phyloP scores from a whole-genome alignment of 1,140 invertebrate species.

The Leptinotarsa lineolata region DNA sequence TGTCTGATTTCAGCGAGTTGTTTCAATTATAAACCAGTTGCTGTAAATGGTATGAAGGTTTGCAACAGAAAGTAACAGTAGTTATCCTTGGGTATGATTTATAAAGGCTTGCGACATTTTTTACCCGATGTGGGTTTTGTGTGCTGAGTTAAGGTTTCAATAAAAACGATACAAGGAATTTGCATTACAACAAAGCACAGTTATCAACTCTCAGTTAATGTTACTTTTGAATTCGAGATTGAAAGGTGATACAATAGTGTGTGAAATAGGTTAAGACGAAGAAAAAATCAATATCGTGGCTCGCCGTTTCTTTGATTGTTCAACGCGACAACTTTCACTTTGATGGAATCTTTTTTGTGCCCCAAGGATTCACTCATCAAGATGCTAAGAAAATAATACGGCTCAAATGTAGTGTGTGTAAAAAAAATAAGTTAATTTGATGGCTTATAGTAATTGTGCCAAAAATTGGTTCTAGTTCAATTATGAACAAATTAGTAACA shows the following conservation, averaged over 20 bases:
- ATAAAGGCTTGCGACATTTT: constrained; percentile 34
- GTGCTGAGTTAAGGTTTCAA: neutral
- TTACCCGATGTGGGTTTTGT: constrained; percentile 7
- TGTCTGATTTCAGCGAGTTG: neutral
- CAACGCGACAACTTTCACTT: neutral
- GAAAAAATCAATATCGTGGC: neutral
- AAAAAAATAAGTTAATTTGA: no score
- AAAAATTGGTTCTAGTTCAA: no score
- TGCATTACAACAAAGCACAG: neutral
- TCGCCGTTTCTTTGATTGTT: neutral
- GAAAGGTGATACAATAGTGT: neutral
- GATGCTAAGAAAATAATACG: no score
- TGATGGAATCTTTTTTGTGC: neutral
- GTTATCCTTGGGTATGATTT: constrained; percentile 29
- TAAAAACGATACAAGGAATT: constrained; percentile 3
- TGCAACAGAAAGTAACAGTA: constrained; percentile 31
- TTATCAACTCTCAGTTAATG: neutral
- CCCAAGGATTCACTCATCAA: no score
- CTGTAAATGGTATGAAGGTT: constrained; percentile 1
- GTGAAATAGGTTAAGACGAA: constrained; percentile 1
- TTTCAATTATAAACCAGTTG: constrained; percentile 15
- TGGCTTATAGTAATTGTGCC: no score
- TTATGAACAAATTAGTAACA: no score
- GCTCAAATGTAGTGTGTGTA: no score
- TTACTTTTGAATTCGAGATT: constrained; percentile 3